Evolutionary conservation across 2,888 invertebrate genomes (phyloP), one percentile per base, ranked within the genome.

Genomic region (Netelia melanura): DNA sequence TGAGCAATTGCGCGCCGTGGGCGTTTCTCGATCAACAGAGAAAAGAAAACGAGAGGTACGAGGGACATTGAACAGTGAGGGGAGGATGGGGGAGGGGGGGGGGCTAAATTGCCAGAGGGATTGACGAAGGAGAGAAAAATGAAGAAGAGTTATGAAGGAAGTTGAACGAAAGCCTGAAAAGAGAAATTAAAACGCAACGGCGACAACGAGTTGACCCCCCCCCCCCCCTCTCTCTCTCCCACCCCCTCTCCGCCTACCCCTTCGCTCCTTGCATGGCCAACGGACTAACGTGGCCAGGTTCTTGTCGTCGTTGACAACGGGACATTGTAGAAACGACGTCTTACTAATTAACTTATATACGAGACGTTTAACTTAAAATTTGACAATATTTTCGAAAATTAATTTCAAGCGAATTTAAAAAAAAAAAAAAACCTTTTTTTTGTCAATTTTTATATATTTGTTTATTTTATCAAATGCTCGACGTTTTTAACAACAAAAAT

Each of bases 151-250:
- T 38, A 56, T 67, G 71, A 71, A 61, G 64, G 61, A 76, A 38
- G 52, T 25, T 43, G 68, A 54, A 78, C 68, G 72, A 83, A 81
- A 80, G 76, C 30, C 44, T 52, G 30, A 52, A 68, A 23, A 68
- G 67, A 65, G 76, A 80, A 82, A 86, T 86, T 84, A 81, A 86
- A 83, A 76, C 74, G 84, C 85, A 78, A 74, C 80, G 72, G 84
- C 85, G 83, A 85, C 65, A 86, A 84, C 83, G 70, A 86, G 83
- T 87, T 86, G 84, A 86, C 85, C 86, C 81, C 85, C 83, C 64
- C 85, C 83, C 64, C 3, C 10, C 11, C 48, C 48, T 30, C 5
- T 5, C 3, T 3, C 30, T 30, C 30, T 3, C 3, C 30, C 3
- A 1, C 30, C 0, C 0, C 17, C 17, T 17, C 17, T 17, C 17